phyloP scores from a whole-genome alignment of 2,888 invertebrate genomes.

The Hanleya hanleyi region DNA sequence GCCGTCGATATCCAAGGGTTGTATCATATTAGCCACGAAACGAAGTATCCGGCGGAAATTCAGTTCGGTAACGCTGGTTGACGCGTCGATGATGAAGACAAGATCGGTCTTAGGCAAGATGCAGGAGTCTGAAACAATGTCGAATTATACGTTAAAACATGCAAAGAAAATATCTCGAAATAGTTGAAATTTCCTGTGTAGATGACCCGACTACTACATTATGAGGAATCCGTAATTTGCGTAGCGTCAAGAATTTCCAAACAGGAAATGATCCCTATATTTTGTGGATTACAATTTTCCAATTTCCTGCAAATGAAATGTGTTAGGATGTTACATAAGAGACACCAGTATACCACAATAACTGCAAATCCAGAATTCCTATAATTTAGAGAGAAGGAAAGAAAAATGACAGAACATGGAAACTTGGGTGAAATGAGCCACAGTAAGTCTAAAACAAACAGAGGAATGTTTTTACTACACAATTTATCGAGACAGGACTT shows the following conservation, averaged over 20 bases:
- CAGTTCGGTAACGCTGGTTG: conserved; percentile 47
- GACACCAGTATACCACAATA: no score
- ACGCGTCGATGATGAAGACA: conserved; percentile 52
- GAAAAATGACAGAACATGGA: background rate
- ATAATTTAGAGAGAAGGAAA: background rate
- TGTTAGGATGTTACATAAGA: no score
- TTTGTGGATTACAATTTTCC: no score
- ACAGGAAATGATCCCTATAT: no score
- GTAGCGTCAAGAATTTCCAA: no score
- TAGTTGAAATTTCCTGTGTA: no score
- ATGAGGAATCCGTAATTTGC: no score
- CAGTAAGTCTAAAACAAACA: background rate
- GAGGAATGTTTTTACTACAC: background rate
- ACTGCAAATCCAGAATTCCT: no score
- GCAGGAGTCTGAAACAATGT: conserved; percentile 18
- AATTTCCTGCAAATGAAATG: no score
- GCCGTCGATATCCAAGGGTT: conserved; percentile 47
- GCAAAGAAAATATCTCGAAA: no score
- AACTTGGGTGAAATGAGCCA: background rate
- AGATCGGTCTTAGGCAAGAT: conserved; percentile 40
- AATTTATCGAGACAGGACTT: background rate
- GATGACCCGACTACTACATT: no score
- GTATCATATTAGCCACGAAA: conserved; percentile 46
- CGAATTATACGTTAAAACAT: no score
- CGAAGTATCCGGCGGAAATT: conserved; percentile 46